These are phyloP conservation scores for Cylindroiulus punctatus DNA, from an alignment of 2,888 invertebrate genomes.

Conservation along the genomic window DNA sequence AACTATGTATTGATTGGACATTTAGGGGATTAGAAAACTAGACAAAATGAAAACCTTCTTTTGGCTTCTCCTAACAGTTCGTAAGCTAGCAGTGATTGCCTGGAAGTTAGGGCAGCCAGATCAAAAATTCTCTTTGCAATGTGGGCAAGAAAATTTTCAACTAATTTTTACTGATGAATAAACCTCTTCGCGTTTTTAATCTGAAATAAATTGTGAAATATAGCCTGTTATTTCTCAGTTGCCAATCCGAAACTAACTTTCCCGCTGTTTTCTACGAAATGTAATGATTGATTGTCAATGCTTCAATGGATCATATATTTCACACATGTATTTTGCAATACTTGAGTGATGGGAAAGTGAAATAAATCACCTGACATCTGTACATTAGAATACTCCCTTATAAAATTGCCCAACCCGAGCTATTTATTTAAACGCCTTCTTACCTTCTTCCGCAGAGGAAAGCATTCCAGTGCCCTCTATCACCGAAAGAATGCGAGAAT, in stretches of 20 bases:
- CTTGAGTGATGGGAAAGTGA: not conserved
- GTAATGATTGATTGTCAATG: not conserved
- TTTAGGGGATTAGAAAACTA: no score
- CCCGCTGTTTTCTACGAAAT: not conserved
- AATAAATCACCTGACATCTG: not conserved
- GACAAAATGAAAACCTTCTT: no score
- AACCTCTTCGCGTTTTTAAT: not conserved
- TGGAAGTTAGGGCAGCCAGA: no score
- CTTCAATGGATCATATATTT: not conserved
- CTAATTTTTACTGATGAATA: no score
- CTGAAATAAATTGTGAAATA: not conserved
- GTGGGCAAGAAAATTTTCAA: no score
- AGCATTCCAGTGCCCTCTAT: slow-evolving; percentile 81
- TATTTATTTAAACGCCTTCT: slow-evolving; percentile 51
- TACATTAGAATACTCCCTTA: not conserved
- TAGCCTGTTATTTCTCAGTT: not conserved
- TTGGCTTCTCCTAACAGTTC: no score
- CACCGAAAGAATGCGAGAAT: slow-evolving; percentile 84
- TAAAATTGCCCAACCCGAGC: slow-evolving; percentile 65
- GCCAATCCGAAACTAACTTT: not conserved
- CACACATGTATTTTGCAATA: not conserved
- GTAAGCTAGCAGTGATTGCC: no score
- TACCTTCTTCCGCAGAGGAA: slow-evolving; percentile 74
- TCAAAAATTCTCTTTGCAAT: no score
- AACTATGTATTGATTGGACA: no score